Percentiles rank a stretch among this genome's conserved stretches.
Conservation (phyloP, 2,113 vertebrate species). For the Miniopterus natalensis region DNA sequence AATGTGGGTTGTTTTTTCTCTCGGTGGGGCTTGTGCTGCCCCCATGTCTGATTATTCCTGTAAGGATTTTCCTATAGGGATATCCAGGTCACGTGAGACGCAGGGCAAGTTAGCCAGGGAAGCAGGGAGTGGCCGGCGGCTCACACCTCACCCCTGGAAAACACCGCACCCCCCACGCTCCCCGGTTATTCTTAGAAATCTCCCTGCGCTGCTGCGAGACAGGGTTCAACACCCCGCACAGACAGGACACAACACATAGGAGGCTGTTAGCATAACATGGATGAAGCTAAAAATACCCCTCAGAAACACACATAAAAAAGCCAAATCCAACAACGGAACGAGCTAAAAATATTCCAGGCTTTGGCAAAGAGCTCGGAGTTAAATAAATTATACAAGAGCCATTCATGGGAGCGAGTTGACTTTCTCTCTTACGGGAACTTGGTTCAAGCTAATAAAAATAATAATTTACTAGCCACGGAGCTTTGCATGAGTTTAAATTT, state of each 20-base stretch:
- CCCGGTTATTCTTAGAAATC: slow-evolving; percentile 79
- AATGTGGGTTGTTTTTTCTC: slow-evolving; percentile 73
- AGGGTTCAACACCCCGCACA: slow-evolving; percentile 83
- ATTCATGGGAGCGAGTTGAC: slow-evolving; percentile 83
- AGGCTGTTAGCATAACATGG: slow-evolving; percentile 89
- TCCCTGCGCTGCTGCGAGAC: slow-evolving; percentile 74
- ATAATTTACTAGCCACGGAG: slow-evolving; percentile 82
- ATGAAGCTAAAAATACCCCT: slow-evolving; percentile 88
- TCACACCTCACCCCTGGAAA: slow-evolving; percentile 45
- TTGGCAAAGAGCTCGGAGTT: slow-evolving; percentile 88
- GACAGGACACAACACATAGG: slow-evolving; percentile 85
- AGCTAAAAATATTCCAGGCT: slow-evolving; percentile 90
- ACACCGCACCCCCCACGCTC: slow-evolving; percentile 45
- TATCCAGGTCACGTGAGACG: slow-evolving; percentile 67
- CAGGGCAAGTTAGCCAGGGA: slow-evolving; percentile 53
- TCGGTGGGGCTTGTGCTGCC: slow-evolving; percentile 68
- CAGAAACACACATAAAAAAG: slow-evolving; percentile 87
- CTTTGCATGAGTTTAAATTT: slow-evolving; percentile 87
- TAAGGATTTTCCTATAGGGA: slow-evolving; percentile 62
- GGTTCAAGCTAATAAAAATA: slow-evolving; percentile 84
- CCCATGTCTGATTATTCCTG: slow-evolving; percentile 68
- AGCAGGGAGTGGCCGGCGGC: slow-evolving; percentile 15
- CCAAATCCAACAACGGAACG: slow-evolving; percentile 89
- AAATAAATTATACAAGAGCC: slow-evolving; percentile 87
- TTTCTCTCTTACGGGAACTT: slow-evolving; percentile 84